Evolutionary conservation across 2,797 vertebrate species (phyloP).

Genomic region (Catamblyrhynchus diadema): DNA sequence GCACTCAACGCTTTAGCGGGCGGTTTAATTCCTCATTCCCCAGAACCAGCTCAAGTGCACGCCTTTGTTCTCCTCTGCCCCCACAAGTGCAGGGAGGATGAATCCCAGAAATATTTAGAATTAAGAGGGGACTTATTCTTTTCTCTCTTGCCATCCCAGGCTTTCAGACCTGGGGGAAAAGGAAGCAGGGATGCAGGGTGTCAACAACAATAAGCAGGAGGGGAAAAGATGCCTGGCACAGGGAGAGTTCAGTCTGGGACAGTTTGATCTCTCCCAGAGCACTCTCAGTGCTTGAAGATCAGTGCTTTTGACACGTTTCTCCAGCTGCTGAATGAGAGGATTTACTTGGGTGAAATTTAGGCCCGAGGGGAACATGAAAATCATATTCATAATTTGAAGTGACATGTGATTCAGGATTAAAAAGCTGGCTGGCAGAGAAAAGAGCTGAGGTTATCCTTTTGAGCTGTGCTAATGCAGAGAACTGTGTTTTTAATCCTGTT

Average conservation of each 20-base stretch:
- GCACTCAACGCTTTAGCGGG: neutral
- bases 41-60: neutral
- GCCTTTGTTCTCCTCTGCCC: conserved; percentile 14
- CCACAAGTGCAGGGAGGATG: neutral
- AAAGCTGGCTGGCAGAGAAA: conserved; percentile 76
- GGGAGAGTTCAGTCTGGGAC: conserved; percentile 51
- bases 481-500: conserved; percentile 73
- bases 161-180: neutral
- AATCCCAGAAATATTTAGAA: conserved; percentile 13
- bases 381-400: conserved; percentile 80
- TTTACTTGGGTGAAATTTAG: conserved; percentile 79
- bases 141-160: neutral
- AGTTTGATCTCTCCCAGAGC: conserved; percentile 70
- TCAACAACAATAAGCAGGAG: conserved; percentile 49
- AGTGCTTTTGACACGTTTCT: conserved; percentile 71
- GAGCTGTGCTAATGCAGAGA: conserved; percentile 75
- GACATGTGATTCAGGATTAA: conserved; percentile 80
- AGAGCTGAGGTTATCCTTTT: conserved; percentile 72
- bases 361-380: conserved; percentile 75
- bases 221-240: conserved; percentile 34
- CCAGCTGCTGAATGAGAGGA: conserved; percentile 74
- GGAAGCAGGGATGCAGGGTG: neutral
- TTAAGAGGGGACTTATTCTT: neutral
- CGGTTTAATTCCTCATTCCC: conserved; percentile 25
- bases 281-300: conserved; percentile 62